A percentile compares a stretch with the other conserved stretches of the same genome.
phyloP scores from a whole-genome alignment of 1,140 invertebrate species.

The Drosophila sucinea region DNA sequence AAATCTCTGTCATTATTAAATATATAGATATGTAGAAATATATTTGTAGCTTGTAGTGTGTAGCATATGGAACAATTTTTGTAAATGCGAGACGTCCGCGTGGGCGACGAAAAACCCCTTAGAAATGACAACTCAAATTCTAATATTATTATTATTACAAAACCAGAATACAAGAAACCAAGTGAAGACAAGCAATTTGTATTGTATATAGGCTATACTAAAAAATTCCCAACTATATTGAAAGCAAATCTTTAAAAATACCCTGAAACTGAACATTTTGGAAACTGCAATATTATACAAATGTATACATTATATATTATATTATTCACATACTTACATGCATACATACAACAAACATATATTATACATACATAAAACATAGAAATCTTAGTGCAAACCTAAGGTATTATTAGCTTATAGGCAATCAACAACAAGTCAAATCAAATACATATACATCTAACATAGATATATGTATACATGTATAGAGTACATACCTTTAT shows the following conservation, averaged over 20 bases:
- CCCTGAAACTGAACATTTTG: conserved; percentile 64
- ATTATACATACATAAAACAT: conserved; percentile 49
- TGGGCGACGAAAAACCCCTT: conserved; percentile 56
- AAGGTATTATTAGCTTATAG: conserved; percentile 81
- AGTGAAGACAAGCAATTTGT: conserved; percentile 77
- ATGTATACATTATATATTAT: conserved; percentile 67
- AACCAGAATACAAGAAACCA: conserved; percentile 31
- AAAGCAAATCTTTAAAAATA: conserved; percentile 33
- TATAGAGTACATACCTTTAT: not conserved
- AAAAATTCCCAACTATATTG: not conserved
- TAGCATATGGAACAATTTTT: conserved; percentile 49
- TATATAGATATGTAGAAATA: conserved; percentile 25
- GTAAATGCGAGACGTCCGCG: conserved; percentile 55
- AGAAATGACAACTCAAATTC: conserved; percentile 81
- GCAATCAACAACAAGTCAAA: conserved; percentile 78
- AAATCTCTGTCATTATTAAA: conserved; percentile 51
- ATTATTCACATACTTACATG: conserved; percentile 52
- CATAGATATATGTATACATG: conserved; percentile 6
- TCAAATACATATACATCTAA: conserved; percentile 59
- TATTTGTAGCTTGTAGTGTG: conserved; percentile 47
- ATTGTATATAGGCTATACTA: conserved; percentile 62
- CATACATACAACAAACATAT: conserved; percentile 27
- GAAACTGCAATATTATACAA: conserved; percentile 80
- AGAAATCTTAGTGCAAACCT: conserved; percentile 79
- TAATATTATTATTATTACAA: conserved; percentile 63